Evolutionary conservation across 2,797 vertebrate genomes (phyloP), one percentile per base, ranked within the genome.

Genomic region (Tragelaphus eurycerus): DNA sequence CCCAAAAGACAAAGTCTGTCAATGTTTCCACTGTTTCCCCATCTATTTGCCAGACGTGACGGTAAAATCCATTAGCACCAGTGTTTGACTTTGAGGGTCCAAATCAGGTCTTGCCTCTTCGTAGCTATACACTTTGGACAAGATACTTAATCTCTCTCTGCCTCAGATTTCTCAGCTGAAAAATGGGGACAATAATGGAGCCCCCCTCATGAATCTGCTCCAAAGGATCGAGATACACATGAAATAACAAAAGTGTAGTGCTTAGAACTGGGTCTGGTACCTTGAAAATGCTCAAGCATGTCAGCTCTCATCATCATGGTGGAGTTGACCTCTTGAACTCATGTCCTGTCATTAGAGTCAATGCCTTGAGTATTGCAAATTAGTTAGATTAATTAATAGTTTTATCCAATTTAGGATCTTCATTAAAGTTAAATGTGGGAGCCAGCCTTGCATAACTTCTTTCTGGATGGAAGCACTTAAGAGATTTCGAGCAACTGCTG

Each of bases 371-470:
- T 90, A 95, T 34, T 95, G 38, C n/a, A 95, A 96, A 97, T 97
- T 91, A 98, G 88, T 91, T 95, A 86, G 67, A 97, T 97, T 96
- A 97, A 97, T 96, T 95, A 97, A 93, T 43, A 34, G 96, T 92
- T 97, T 85, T 81, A 95, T 96, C 97, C 85, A 96, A 83, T 97
- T 97, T 97, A 81, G 55, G 97, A 95, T 78, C 86, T 97, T 98
- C 62, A 98, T 95, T 88, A 98, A 95, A 97, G 81, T 90, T 97
- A 92, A 97, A 92, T 89, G 86, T 94, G 27, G 95, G 55, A 97
- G 79, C 93, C 86, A 97, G n/a, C 87, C 96, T 98, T 89, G 3
- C 59, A 13, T 23, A 85, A 92, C 74, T 62, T 95, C n/a, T 96
- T 82, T 93, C 23, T 97, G 34, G 46, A 85, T 85, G 82, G 86